These are phyloP conservation scores for Paracyclopina nana DNA, from an alignment of 1,140 invertebrate species.

Conservation along the genomic window DNA sequence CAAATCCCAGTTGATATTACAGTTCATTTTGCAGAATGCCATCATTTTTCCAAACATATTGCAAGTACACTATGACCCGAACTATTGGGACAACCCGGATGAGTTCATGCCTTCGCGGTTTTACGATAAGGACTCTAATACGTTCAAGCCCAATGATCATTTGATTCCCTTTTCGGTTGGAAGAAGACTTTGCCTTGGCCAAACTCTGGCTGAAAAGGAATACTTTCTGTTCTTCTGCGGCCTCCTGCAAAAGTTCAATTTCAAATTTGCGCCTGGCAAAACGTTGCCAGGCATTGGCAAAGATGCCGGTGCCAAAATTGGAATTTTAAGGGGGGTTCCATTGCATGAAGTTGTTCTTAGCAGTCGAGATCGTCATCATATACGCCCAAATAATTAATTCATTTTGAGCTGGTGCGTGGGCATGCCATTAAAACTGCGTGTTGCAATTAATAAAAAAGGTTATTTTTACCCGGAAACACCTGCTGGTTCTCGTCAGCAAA, in stretches of 20 bases:
- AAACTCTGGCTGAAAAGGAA: slow-evolving; percentile 9
- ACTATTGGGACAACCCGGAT: slow-evolving; percentile 18
- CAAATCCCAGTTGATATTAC: too few species aligned
- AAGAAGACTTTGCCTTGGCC: background rate
- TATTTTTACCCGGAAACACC: too few species aligned
- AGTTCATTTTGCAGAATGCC: too few species aligned
- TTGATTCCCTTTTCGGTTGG: slow-evolving; percentile 4
- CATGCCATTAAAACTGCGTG: too few species aligned
- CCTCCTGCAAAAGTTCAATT: background rate
- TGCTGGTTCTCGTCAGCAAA: too few species aligned
- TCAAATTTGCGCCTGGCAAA: background rate
- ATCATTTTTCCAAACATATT: slow-evolving; percentile 27
- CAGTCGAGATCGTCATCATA: too few species aligned
- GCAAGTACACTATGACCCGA: slow-evolving; percentile 26
- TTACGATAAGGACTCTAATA: slow-evolving; percentile 17
- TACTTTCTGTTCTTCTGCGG: background rate
- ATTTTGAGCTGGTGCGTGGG: too few species aligned
- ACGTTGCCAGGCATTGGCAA: background rate
- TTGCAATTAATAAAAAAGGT: too few species aligned
- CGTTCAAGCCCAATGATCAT: slow-evolving; percentile 10
- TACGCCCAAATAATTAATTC: too few species aligned
- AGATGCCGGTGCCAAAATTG: too few species aligned
- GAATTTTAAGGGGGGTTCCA: too few species aligned
- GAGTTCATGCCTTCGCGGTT: slow-evolving; percentile 20
- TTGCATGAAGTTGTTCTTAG: too few species aligned